Evolutionary conservation across 2,797 vertebrate species (phyloP), one percentile per base, ranked within the genome.

Genomic region (Anniella stebbinsi): DNA sequence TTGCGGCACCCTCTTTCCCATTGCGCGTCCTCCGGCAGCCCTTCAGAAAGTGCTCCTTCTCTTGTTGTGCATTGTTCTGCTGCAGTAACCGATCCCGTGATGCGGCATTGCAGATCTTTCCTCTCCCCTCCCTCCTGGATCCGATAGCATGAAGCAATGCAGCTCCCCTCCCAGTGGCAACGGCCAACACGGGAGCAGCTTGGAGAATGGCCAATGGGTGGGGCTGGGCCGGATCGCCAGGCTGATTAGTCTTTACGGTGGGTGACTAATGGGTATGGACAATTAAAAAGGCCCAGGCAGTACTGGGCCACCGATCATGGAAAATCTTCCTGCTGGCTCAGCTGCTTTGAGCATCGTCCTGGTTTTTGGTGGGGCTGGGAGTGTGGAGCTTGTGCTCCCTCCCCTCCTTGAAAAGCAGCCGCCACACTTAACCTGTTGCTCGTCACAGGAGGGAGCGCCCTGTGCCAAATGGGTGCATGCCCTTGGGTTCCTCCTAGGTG

Each of bases 31-130:
- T 91, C 60, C 89, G 63, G 89, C 0, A 0, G 48, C 91, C 84
- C 66, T 90, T 81, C 87, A 3, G 84, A 80, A 86, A 0, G 57
- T 13, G 60, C 25, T 28, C 0, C 1, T 30, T 38, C 2, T 0
- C 69, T 41, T 36, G 72, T 84, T 66, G 25, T 6, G 48, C 90
- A 72, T 91, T 87, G 33, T 28, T 63, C 70, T 84, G 94, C 94
- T 95, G 96, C 95, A 94, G 95, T 88, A 86, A 88, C 78, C 25
- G 2, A 67, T 90, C 92, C 87, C 90, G 80, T 90, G 95, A 94
- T 93, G 93, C 94, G 94, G 94, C 94, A 92, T 88, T 96, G 96
- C 96, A 90, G 95, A 92, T 90, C 92, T 95, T 23, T 15, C 87
- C 81, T 93, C 86, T 92, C 87, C 89, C 94, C 60, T 87, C 81